phyloP scores from a whole-genome alignment of 2,797 vertebrate species.

The Enteromius argenteus region DNA sequence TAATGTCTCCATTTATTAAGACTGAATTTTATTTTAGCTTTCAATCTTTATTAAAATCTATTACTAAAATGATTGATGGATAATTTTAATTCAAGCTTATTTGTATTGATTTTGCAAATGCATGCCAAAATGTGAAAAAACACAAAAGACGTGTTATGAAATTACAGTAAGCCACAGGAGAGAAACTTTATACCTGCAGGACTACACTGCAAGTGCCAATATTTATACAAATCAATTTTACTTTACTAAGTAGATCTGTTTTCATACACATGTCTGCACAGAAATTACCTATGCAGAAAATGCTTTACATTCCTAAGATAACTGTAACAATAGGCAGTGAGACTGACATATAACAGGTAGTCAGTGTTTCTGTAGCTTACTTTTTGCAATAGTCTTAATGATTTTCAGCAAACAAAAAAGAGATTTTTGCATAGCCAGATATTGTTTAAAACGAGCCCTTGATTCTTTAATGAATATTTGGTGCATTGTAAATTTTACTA shows the following conservation, averaged over 20 bases:
- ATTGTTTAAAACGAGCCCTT: neutral
- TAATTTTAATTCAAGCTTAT: neutral
- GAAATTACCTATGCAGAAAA: slow-evolving; percentile 16
- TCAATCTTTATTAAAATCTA: neutral
- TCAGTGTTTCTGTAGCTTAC: neutral
- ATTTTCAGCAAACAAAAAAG: neutral
- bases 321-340: neutral
- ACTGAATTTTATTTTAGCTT: neutral
- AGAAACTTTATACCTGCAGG: neutral
- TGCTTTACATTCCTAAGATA: slow-evolving; percentile 14
- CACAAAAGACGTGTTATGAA: neutral
- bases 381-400: neutral
- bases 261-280: neutral
- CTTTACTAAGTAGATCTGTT: neutral
- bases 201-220: neutral
- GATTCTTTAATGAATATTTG: neutral
- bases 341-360: neutral
- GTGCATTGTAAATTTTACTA: neutral
- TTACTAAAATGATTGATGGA: neutral
- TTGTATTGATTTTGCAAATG: neutral
- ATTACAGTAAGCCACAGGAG: neutral
- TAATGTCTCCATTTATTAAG: neutral
- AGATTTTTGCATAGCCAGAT: neutral
- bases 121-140: neutral
- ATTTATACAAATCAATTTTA: neutral